Evolutionary conservation across 2,888 invertebrate genomes (phyloP), one percentile per base, ranked within the genome.

Genomic region (Gryllus longicercus): DNA sequence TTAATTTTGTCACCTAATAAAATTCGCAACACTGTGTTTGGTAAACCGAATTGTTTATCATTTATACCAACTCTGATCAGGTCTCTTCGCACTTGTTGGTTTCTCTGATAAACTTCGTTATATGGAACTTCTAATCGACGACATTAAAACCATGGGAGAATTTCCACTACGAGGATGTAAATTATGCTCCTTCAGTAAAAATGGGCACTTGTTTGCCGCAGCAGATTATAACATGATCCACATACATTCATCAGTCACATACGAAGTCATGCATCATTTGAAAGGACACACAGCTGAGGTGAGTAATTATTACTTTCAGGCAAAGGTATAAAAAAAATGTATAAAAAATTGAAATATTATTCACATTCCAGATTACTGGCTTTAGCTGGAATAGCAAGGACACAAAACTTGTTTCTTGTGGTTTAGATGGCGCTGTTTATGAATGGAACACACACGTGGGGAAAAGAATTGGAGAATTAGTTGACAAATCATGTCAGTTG

Each of bases 31-130:
- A 38, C 4, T 38, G 1, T 38, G 8, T 38, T 21, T 38, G 8
- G 38, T 25, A 25, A 25, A 8, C 38, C 4, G 8, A 5, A 38
- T 38, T 10, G 5, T 38, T 38, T 38, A 38, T 5, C 38, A 38
- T 38, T 38, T 38, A 38, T 38, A 38, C 38, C 38, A 38, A 38
- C 5, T 63, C 8, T 63, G 63, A 14, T 63, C 63, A 85, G 97
- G 96, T 8, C 89, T 97, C 1, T 96, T 96, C 86, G 92, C 95
- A 2, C 92, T 96, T 75, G 93, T 96, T 51, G 97, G 97, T 1
- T 97, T 97, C 87, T 94, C 94, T 1, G 97, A 97, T 86, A 96
- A 97, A 87, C 88, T 98, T 4, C 91, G 96, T 78, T 93, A 96
- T 83, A 93, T 96, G 91, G 95, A 94, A 81, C 93, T 98, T 49